Base-by-base conservation (phyloP, 1,140 invertebrate species). In the Chironomus tepperi region DNA sequence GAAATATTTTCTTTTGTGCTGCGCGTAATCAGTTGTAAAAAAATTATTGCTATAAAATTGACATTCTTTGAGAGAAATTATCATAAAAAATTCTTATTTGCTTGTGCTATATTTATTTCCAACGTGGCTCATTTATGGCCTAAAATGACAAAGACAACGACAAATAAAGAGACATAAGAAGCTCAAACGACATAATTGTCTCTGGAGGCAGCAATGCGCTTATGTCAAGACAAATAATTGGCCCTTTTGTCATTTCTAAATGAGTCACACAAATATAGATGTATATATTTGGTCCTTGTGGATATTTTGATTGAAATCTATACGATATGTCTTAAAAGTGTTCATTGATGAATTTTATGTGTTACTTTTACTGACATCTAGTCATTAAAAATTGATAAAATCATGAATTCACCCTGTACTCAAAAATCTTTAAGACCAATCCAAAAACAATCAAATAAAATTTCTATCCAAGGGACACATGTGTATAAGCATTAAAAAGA, bases 191-290 rank as follows among this genome's bases (percentile, higher is more conserved):
- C n/a, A 57, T 57, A 57, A 57, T 57, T 57, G 47, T 57, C 47
- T 57, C 47, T n/a, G 47, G 47, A 57, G n/a, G n/a, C 47, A 57
- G 47, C 47, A 57, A 57, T 57, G 47, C 47, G 47, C 47, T 57
- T 57, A 57, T 57, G 47, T 57, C 47, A 57, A 57, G 47, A 15
- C 47, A 57, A 57, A 57, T 57, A 57, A 57, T 57, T 57, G 47
- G 47, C 47, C n/a, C 47, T 57, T n/a, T 57, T 15, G 12, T 57
- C 47, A 34, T 34, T 34, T 34, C 12, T 57, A 57, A 57, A 57
- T 57, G 47, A 57, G 47, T 57, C 47, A n/a, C 47, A 57, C 47
- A 57, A 1, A 57, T 5, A 57, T 3, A 57, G 10, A 57, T n/a
- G 3, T 10, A 15, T 57, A n/a, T 57, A n/a, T 57, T 57, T 12